These are phyloP conservation scores for Leptatherina wallacei DNA, from an alignment of 2,797 vertebrate species.

Conservation along the genomic window DNA sequence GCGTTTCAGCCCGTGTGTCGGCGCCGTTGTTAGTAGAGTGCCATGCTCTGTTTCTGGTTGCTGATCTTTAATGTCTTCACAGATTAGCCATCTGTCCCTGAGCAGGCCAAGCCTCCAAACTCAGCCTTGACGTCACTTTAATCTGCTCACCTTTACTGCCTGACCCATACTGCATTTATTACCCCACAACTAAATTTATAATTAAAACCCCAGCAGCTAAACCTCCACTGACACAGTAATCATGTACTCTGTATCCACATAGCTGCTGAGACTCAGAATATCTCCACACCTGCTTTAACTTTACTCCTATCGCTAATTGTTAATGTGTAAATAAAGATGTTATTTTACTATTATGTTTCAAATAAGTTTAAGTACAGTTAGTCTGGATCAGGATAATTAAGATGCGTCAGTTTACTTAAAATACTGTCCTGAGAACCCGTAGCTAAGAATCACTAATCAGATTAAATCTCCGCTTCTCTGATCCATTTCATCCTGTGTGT, in stretches of 20 bases:
- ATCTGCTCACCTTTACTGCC: constrained; percentile 69
- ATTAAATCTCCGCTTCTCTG: constrained; percentile 11
- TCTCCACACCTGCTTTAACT: not conserved
- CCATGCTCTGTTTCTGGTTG: constrained; percentile 45
- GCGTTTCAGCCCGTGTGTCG: constrained; percentile 25
- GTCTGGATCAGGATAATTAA: not conserved
- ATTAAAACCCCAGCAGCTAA: not conserved
- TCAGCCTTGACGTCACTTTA: constrained; percentile 73
- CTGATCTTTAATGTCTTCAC: constrained; percentile 55
- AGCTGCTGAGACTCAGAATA: not conserved
- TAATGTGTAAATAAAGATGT: not conserved
- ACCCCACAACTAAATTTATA: constrained; percentile 14
- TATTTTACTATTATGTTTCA: not conserved
- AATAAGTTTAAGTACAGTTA: not conserved
- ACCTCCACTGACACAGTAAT: not conserved
- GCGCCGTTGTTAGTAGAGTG: constrained; percentile 22
- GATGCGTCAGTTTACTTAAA: constrained; percentile 15
- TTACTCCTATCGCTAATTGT: not conserved
- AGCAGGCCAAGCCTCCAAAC: constrained; percentile 52
- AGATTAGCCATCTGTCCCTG: constrained; percentile 79
- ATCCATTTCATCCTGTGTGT: not conserved
- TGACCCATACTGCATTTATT: constrained; percentile 24
- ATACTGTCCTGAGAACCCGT: constrained; percentile 6
- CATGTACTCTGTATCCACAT: not conserved
- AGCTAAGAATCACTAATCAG: constrained; percentile 19